These are phyloP conservation scores for Odocoileus hemionus DNA, from an alignment of 2,113 vertebrate genomes.

Conservation along the genomic window DNA sequence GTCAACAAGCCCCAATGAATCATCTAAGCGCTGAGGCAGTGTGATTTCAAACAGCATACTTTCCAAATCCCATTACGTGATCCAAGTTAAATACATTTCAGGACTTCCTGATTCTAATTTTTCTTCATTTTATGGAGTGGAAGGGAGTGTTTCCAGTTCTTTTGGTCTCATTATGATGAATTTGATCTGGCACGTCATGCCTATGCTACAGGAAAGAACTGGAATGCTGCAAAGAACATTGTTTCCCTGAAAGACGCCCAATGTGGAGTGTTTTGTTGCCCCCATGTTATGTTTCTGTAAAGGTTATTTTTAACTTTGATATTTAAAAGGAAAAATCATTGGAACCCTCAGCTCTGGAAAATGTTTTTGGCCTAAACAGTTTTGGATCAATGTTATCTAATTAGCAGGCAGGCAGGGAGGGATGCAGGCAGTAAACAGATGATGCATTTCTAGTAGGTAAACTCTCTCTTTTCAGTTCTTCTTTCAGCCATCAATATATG, in stretches of 20 bases:
- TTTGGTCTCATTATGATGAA: not conserved
- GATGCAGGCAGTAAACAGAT: not conserved
- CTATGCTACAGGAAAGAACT: not conserved
- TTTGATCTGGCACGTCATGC: not conserved
- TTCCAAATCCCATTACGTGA: conserved; percentile 42
- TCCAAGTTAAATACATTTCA: not conserved
- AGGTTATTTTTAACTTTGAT: conserved; percentile 51
- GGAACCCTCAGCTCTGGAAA: conserved; percentile 33
- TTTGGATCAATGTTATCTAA: conserved; percentile 52
- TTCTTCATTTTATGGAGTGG: conserved; percentile 16
- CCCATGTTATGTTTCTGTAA: not conserved
- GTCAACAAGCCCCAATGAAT: conserved; percentile 64
- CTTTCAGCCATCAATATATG: not conserved
- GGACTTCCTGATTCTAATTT: not conserved
- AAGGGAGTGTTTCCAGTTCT: not conserved
- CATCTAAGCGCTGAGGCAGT: conserved; percentile 46
- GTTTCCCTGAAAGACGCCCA: conserved; percentile 12
- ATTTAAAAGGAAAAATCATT: conserved; percentile 29
- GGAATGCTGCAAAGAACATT: not conserved
- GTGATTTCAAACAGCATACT: conserved; percentile 41
- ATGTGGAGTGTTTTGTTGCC: not conserved
- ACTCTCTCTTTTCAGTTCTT: not conserved
- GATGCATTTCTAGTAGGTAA: not conserved
- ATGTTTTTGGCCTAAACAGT: conserved; percentile 20
- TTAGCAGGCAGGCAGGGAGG: conserved; percentile 39